These are phyloP conservation scores for Himalopsyche tibetana DNA, from an alignment of 2,888 invertebrate species.

Conservation along the genomic window DNA sequence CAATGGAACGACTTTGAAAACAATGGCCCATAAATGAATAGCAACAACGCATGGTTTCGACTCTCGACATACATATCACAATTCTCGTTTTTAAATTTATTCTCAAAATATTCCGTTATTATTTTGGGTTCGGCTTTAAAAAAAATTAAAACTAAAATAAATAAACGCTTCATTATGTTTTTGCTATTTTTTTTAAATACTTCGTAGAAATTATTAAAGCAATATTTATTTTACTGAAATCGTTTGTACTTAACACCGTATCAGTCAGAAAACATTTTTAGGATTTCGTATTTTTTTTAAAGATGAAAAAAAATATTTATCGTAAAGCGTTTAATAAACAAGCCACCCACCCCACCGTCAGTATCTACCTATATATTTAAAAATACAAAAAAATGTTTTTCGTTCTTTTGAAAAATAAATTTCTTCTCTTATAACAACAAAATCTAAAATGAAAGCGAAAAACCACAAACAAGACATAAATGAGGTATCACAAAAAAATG, in stretches of 20 bases:
- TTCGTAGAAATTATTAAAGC: not conserved
- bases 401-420: slow-evolving; percentile 32
- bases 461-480: not conserved
- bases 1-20: not conserved
- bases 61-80: no score
- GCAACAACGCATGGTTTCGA: not conserved
- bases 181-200: not conserved
- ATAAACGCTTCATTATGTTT: not conserved
- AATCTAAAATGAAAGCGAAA: not conserved
- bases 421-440: not conserved
- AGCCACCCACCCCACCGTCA: not conserved
- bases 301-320: not conserved
- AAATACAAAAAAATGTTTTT: not conserved
- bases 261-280: not conserved
- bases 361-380: not conserved
- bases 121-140: no score
- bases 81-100: no score
- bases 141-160: not conserved
- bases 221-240: not conserved
- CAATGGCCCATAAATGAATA: not conserved
- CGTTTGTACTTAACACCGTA: not conserved
- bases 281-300: not conserved
- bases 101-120: no score
- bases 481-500: no score
- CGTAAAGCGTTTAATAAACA: not conserved